phyloP scores from a whole-genome alignment of 2,113 vertebrate species.

The Pedetes capensis region DNA sequence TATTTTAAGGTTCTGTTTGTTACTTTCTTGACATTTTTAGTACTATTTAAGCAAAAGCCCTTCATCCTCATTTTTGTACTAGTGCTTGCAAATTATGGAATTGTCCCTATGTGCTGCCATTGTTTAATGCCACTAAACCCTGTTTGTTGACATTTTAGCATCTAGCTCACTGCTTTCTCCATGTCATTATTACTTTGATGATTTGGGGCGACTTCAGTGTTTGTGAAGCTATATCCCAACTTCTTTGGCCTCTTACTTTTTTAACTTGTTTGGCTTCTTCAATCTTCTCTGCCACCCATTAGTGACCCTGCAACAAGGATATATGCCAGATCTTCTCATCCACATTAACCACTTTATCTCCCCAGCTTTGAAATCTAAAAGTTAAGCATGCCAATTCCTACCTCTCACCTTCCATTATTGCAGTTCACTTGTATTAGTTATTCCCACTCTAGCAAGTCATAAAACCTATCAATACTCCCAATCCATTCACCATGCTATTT shows the following conservation, averaged over 20 bases:
- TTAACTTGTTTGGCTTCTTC: background rate
- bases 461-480: background rate
- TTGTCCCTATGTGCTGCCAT: background rate
- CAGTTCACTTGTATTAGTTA: background rate
- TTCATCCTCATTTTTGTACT: background rate
- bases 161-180: background rate
- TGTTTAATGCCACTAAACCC: background rate
- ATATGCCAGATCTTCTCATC: background rate
- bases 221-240: background rate
- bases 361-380: background rate
- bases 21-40: background rate
- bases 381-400: background rate
- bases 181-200: background rate
- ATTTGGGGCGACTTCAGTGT: background rate
- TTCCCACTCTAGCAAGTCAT: background rate
- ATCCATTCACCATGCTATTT: background rate
- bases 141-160: background rate
- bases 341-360: background rate
- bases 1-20: background rate
- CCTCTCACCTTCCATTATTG: background rate
- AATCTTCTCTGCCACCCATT: background rate
- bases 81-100: background rate
- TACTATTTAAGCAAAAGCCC: background rate
- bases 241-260: background rate
- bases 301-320: background rate